Base-by-base conservation (phyloP, 2,797 vertebrate genomes). In the Perodicticus potto region DNA sequence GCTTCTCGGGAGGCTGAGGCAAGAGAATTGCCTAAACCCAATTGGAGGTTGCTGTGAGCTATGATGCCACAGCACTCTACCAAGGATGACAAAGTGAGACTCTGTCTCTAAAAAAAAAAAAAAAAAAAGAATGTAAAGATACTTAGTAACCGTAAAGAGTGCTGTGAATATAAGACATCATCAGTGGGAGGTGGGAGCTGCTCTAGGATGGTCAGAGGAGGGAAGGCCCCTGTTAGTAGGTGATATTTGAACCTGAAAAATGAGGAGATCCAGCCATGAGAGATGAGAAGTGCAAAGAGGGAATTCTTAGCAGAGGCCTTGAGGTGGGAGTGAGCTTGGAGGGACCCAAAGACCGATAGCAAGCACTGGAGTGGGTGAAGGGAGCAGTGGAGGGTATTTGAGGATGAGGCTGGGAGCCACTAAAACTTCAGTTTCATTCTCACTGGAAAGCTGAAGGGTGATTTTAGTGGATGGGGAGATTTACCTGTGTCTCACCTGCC, bases 251-350 rank as follows among this genome's bases (percentile, higher is more conserved):
- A 37, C 93, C 59, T 73, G 59, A 37, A 23, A 8, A 32, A 13
- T 3, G 13, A 67, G 49, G 45, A 16, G 25, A 37, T 34, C 3
- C 25, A 49, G 17, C 27, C n/a, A 7, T 1, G 5, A 49, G 76
- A 40, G 69, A 17, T 2, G 5, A 67, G 72, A 65, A 34, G 63
- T 3, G 37, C 37, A 27, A n/a, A 7, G 67, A 45, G 61, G 89
- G 53, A 17, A 2, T 4, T 2, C 0, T 0, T 3, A n/a, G 34
- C 55, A 27, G 20, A 14, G 0, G 7, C 10, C 37, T 27, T 1
- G 22, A 53, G 7, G 20, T 3, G 59, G 59, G 45, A 4, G 4
- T 8, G 59, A 45, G 34, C 37, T 17, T 0, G 25, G 45, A 11
- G 78, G n/a, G 12, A 17, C 3, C 4, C 4, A 2, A 5, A 61